Conservation (phyloP, 2,888 invertebrate species). For the Cinara cedri region DNA sequence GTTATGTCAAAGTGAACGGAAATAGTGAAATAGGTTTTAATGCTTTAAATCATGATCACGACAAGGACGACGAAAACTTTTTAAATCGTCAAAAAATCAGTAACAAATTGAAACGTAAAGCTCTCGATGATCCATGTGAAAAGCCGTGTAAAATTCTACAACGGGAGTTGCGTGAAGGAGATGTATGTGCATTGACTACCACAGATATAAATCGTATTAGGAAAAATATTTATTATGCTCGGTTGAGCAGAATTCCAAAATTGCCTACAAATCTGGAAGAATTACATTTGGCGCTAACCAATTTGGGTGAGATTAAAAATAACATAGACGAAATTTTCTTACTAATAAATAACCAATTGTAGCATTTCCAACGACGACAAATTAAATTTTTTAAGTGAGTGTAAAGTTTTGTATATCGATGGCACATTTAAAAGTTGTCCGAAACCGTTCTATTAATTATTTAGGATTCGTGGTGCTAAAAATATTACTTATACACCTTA, state of each 20-base stretch:
- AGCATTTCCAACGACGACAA: not conserved
- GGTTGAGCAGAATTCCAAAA: not conserved
- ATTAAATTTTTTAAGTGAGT: not conserved
- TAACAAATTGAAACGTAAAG: too few relatives aligned
- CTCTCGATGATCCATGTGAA: too few relatives aligned
- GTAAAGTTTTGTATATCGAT: constrained; percentile 3
- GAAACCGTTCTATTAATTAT: not conserved
- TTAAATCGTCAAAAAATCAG: too few relatives aligned
- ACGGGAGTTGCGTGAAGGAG: too few relatives aligned
- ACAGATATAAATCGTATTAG: too few relatives aligned
- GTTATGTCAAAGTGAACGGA: not conserved
- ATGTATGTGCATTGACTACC: too few relatives aligned
- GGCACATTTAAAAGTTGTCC: constrained; percentile 9
- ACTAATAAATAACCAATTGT: not conserved
- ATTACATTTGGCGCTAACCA: not conserved
- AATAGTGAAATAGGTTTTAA: constrained; percentile 1
- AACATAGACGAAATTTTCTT: not conserved
- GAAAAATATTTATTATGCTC: too few relatives aligned
- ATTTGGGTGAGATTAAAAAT: constrained; percentile 1
- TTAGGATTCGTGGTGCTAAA: not conserved
- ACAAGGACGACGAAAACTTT: not conserved
- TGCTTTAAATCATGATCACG: not conserved
- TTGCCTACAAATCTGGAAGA: constrained; percentile 7
- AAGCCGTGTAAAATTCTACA: too few relatives aligned
- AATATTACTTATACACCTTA: not conserved